Evolutionary conservation across 2,113 vertebrate genomes (phyloP).

Genomic region (Pelvicachromis taeniatus): DNA sequence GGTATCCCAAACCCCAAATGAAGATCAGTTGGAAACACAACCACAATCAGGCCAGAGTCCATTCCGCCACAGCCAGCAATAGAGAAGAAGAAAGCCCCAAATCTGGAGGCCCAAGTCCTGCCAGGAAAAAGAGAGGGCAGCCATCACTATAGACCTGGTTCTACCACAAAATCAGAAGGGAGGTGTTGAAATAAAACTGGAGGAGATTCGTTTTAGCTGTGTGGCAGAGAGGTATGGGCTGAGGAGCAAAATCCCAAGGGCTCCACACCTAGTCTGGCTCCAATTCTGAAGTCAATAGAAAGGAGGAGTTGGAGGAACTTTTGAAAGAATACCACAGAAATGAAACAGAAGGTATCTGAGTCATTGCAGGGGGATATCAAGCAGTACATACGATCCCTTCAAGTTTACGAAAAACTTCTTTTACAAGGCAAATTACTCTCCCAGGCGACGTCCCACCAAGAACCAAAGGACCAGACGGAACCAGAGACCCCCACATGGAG

Average conservation of each 20-base stretch:
- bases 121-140: neutral
- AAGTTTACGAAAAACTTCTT: neutral
- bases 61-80: neutral
- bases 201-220: neutral
- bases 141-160: neutral
- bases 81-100: neutral
- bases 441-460: neutral
- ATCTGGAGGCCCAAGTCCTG: neutral
- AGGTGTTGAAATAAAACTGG: neutral
- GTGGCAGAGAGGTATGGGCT: neutral
- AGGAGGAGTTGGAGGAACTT: neutral
- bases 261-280: neutral
- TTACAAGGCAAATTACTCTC: neutral
- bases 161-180: neutral
- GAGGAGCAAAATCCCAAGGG: neutral
- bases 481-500: neutral
- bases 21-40: neutral
- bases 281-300: neutral
- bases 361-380: neutral
- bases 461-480: neutral
- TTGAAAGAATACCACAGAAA: neutral
- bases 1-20: no score
- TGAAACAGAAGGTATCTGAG: neutral
- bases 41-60: neutral
- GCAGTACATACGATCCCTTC: neutral